Base-by-base conservation (phyloP, 2,888 invertebrate species). In the Alloscopus bannaensis region DNA sequence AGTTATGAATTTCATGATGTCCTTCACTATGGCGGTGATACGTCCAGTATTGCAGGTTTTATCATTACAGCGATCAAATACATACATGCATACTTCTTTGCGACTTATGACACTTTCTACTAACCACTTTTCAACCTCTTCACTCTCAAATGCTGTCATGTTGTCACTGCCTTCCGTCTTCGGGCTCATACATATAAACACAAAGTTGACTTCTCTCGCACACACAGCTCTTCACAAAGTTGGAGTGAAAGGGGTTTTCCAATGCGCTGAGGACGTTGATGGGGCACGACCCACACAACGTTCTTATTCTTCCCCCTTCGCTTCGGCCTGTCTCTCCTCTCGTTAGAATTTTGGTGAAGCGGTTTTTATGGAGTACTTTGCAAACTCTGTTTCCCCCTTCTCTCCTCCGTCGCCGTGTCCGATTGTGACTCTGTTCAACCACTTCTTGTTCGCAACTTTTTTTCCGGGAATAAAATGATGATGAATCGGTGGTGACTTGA, bases 91-190 rank as follows among this genome's bases (percentile, higher is more conserved):
- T n/a, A 13, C 40, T 40, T 8, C 13, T 40, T 40, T 8, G 40
- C 13, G 8, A 40, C 40, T 40, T 40, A 40, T 11, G 13, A 40
- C 8, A 40, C 8, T 40, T 40, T 40, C 40, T 86, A n/a, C n/a
- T n/a, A n/a, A n/a, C 89, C 89, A 90, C 80, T 88, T 88, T 83
- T 90, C 90, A 24, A 90, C 89, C 68, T 88, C 88, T 55, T 86
- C 84, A 78, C 87, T 86, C 16, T 80, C 60, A 18, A 73, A 45
- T 24, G 73, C 45, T 28, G 83, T 83, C 86, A 85, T 86, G 81
- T 68, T 83, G 52, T 75, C 57, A 6, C 13, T 40, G 57, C 45
- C 45, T 66, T 59, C 59, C 52, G 80, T 69, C 47, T 68, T 59
- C 31, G 69, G 70, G 73, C 73, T 73, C 70, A 77, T 69, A 78